Evolutionary conservation across 2,113 vertebrate genomes (phyloP), one percentile per base, ranked within the genome.

Genomic region (Dolichotis patagonum): DNA sequence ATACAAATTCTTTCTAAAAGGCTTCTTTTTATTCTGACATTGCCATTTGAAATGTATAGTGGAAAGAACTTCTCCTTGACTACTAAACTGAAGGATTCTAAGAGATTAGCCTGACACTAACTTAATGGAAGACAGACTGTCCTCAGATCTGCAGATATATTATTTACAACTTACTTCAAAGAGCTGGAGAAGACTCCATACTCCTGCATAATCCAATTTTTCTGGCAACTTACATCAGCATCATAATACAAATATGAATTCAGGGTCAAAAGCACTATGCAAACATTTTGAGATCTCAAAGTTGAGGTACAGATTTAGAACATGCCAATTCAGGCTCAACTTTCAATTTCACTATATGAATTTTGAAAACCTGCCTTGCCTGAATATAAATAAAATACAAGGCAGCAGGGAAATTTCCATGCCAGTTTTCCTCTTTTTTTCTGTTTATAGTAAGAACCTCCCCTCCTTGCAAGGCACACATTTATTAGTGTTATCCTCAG

Each of bases 341-440:
- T 38, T 58, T 43, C 38, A 89, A 71, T 35, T 71, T 41, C 16
- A 46, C 11, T 56, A 28, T 24, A 7, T 8, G 26, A 60, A 52
- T 78, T 86, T 86, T 49, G 65, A 77, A 71, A 91, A 52, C 16
- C 4, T 63, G 32, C 46, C 41, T 84, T 78, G 35, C 32, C n/a
- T 83, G 54, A 46, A n/a, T 81, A 90, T 46, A 88, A 92, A 94
- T 26, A 92, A 85, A 63, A 71, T 35, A 43, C 17, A 32, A 71
- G 46, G 38, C 14, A 65, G 77, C 38, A 41, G 26, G 71, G 49
- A 85, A 67, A 13, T 65, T 71, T 91, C n/a, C 65, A 82, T 28
- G 71, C 10, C 24, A 63, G 67, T 96, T 78, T 62, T 54, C 38
- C 52, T 56, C 86, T 60, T 93, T 88, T 63, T 80, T 85, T 88